Evolutionary conservation across 2,113 vertebrate genomes (phyloP).

Genomic region (Brachypteracias leptosomus): DNA sequence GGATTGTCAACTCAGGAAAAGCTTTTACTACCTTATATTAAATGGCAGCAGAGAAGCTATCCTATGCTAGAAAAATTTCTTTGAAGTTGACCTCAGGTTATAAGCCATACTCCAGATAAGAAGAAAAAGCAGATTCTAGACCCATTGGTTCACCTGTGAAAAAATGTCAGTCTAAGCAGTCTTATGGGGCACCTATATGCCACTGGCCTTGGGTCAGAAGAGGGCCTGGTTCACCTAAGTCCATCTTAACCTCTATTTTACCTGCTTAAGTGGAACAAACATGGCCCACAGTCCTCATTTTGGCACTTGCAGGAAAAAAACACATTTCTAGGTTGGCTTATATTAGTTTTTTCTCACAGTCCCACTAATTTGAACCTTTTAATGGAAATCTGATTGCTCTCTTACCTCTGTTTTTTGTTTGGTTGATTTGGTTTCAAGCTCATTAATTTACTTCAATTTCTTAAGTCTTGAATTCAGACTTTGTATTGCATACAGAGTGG

Average conservation of each 20-base stretch:
- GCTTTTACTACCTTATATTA: constrained; percentile 29
- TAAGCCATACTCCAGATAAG: constrained; percentile 34
- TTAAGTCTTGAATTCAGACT: neutral
- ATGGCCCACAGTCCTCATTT: neutral
- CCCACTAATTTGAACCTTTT: neutral
- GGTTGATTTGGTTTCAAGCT: neutral
- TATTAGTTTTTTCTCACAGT: neutral
- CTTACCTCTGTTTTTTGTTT: neutral
- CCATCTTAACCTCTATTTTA: constrained; percentile 9
- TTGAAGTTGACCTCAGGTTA: constrained; percentile 65
- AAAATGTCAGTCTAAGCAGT: neutral
- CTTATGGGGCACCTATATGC: neutral
- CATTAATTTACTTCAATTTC: neutral
- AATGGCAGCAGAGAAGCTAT: constrained; percentile 50
- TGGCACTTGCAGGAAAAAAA: neutral
- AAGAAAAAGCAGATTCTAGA: constrained; percentile 40
- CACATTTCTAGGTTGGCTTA: neutral
- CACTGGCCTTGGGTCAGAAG: neutral
- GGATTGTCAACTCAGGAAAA: constrained; percentile 14
- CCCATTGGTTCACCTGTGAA: neutral
- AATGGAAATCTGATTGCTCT: neutral
- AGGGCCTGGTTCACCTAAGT: neutral
- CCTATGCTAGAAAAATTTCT: constrained; percentile 35
- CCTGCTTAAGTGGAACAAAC: neutral
- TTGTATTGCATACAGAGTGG: neutral